A percentile compares a stretch with the other conserved stretches of the same genome.
Conservation (phyloP, 2,113 vertebrate genomes). For the Poeciliopsis turrubarensis region DNA sequence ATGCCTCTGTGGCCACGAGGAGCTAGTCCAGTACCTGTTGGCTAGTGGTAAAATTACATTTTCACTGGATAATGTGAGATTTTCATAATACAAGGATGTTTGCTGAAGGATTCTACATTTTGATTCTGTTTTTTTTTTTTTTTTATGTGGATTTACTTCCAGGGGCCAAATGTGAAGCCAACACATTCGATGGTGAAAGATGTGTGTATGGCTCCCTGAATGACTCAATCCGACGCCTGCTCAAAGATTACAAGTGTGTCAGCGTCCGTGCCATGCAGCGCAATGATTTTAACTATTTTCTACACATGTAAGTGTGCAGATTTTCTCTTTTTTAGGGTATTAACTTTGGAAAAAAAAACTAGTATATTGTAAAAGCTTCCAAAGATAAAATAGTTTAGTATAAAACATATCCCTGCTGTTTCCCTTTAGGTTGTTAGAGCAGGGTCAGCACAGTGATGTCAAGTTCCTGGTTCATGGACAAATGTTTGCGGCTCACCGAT, state of each 20-base stretch:
- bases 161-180: constrained; percentile 96
- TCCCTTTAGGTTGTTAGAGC: constrained; percentile 87
- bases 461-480: constrained; percentile 91
- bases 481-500: constrained; percentile 89
- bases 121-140: not conserved
- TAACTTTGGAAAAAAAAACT: not conserved
- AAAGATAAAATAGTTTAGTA: not conserved
- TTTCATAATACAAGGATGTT: not conserved
- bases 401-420: not conserved
- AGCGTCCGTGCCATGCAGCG: constrained; percentile 88
- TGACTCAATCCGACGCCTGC: constrained; percentile 87
- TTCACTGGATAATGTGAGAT: not conserved
- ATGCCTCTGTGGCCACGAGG: constrained; percentile 95
- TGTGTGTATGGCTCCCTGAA: constrained; percentile 93
- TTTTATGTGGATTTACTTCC: not conserved
- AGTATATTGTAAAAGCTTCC: not conserved
- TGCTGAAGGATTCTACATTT: not conserved
- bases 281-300: constrained; percentile 91
- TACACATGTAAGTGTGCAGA: constrained; percentile 84
- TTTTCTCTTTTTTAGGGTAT: not conserved
- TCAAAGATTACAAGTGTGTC: constrained; percentile 95
- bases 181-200: constrained; percentile 95
- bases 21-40: constrained; percentile 94
- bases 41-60: constrained; percentile 87
- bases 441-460: constrained; percentile 89